Evolutionary conservation across 1,140 invertebrate species (phyloP), one percentile per base, ranked within the genome.

Genomic region (Pinna nobilis): DNA sequence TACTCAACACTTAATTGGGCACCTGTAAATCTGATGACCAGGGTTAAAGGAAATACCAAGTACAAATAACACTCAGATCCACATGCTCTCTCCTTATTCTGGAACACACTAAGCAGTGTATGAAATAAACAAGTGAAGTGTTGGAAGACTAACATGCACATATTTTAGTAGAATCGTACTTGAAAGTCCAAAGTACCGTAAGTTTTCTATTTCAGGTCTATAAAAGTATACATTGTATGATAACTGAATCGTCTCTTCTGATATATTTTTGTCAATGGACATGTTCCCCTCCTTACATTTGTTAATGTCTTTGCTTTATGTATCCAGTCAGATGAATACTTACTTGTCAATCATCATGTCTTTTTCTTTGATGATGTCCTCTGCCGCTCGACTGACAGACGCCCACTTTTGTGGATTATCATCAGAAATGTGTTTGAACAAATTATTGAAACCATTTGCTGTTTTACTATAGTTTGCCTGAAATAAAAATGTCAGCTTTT

Each of bases 341-440:
- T 70, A 84, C 82, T 83, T 83, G 49, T 84, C 77, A 66, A 85
- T 84, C 35, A 84, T 77, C 60, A 77, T 77, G 73, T 85, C 81
- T 51, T 85, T 85, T 59, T 85, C 84, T 41, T 75, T 67, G 59
- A 84, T 84, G 25, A 84, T 83, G 44, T 71, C 82, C 72, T 85
- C 84, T 25, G 84, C 84, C 7, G 84, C 82, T 37, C 74, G 60
- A 23, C 77, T 71, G n/a, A 84, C 71, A 1, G 80, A 78, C 39
- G 79, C 77, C 80, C 80, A 82, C 44, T 78, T 72, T 9, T 80
- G 47, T 2, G 74, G 53, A 73, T 74, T 65, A 73, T 35, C 39
- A 41, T 70, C 57, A 39, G 63, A 60, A 37, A 75, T 47, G 44
- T 77, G 69, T 50, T 74, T 73, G n/a, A 77, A 70, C 20, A 69